These are phyloP conservation scores for Drosophila limbata DNA, from an alignment of 2,888 invertebrate species.

Conservation along the genomic window DNA sequence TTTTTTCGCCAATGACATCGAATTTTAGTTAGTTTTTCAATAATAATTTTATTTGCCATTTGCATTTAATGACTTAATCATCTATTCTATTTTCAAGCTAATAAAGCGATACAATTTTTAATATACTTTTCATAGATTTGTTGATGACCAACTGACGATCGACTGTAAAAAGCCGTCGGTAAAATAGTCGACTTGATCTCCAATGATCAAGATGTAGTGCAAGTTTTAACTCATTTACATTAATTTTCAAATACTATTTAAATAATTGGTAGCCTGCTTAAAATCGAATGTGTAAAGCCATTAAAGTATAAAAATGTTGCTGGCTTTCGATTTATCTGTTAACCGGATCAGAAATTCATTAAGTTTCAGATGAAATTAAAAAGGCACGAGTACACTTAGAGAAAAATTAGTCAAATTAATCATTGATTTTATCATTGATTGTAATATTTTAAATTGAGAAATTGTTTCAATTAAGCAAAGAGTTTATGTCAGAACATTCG, in stretches of 20 bases:
- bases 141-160: conserved; percentile 10
- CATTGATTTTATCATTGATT: background rate
- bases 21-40: background rate
- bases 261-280: background rate
- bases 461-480: background rate
- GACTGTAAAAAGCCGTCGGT: conserved; percentile 42
- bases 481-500: no score
- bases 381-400: background rate
- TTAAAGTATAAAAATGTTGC: background rate
- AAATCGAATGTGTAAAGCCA: background rate
- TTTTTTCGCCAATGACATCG: conserved; percentile 34
- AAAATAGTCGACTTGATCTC: background rate
- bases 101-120: conserved; percentile 15
- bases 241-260: conserved; percentile 1
- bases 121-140: background rate
- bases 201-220: background rate
- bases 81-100: conserved; percentile 9
- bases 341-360: background rate
- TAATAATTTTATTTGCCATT: conserved; percentile 27
- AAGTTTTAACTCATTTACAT: background rate
- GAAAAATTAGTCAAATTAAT: background rate
- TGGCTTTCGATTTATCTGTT: background rate
- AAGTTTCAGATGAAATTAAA: background rate
- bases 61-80: conserved; percentile 63
- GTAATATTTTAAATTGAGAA: background rate